Conservation (phyloP, 2,888 invertebrate species). For the Melangyna quadrimaculata region DNA sequence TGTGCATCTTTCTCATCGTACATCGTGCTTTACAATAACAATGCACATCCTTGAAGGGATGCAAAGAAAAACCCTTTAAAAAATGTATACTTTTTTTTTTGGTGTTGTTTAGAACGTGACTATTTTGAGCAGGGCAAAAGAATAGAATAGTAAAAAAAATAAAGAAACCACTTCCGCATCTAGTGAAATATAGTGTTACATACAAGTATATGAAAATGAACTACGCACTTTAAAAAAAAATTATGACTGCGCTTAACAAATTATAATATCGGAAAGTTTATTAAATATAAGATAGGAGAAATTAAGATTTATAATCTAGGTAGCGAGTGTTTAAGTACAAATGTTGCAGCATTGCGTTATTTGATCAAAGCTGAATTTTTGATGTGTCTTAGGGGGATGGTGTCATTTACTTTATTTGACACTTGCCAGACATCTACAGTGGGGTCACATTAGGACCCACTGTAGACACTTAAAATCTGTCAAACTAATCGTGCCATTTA, state of each 20-base stretch:
- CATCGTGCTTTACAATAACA: slow-evolving; percentile 43
- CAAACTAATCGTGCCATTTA: too few relatives aligned
- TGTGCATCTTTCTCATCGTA: slow-evolving; percentile 36
- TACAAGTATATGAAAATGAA: slow-evolving; percentile 22
- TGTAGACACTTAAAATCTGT: too few relatives aligned
- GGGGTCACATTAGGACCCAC: too few relatives aligned
- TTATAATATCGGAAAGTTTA: not conserved
- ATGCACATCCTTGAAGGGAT: slow-evolving; percentile 54
- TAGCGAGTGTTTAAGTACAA: too few relatives aligned
- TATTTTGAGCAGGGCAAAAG: slow-evolving; percentile 32
- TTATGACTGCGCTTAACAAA: slow-evolving; percentile 18
- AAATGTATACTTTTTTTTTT: slow-evolving; percentile 6
- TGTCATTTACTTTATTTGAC: too few relatives aligned
- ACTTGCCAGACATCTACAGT: too few relatives aligned
- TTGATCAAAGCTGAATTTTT: too few relatives aligned
- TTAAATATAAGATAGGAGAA: not conserved
- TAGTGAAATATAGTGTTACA: not conserved
- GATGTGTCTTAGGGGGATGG: too few relatives aligned
- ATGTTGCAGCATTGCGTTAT: too few relatives aligned
- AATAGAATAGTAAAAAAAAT: slow-evolving; percentile 25
- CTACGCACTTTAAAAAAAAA: slow-evolving; percentile 31
- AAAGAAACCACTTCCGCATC: slow-evolving; percentile 55
- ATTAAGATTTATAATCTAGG: too few relatives aligned
- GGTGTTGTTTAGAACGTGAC: slow-evolving; percentile 51
- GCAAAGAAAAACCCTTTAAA: slow-evolving; percentile 36